Evolutionary conservation across 1,140 invertebrate genomes (phyloP), one percentile per base, ranked within the genome.

Genomic region (Propsilocerus akamusi): DNA sequence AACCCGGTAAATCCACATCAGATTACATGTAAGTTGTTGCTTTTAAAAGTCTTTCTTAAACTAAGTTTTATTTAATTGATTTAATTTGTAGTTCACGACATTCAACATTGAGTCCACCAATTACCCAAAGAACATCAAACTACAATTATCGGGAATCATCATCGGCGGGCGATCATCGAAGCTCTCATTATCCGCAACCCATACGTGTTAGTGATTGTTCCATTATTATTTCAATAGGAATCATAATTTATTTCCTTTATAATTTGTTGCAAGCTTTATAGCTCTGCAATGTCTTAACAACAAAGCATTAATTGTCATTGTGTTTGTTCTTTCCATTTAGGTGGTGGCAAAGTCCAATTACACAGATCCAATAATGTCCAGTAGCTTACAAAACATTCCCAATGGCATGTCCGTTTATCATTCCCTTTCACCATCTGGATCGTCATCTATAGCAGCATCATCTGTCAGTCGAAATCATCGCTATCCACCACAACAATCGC

Each of bases 301-400:
- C n/a, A n/a, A n/a, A n/a, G n/a, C n/a, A n/a, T n/a, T n/a, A n/a
- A n/a, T n/a, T n/a, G n/a, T n/a, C n/a, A n/a, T n/a, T n/a, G n/a
- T n/a, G n/a, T n/a, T n/a, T n/a, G n/a, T n/a, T n/a, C n/a, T n/a
- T n/a, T n/a, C n/a, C 5, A 62, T 62, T 30, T 58, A 61, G 0
- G 51, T 59, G 8, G 56, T 63, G 12, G 56, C 54, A 23, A 65
- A 65, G 54, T 56, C 63, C 7, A 63, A 57, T 48, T 63, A 59
- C 22, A 57, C 59, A 1, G 63, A 65, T 34, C 56, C 60, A 17
- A 55, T 57, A 7, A 64, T 64, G 54, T 65, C 63, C 24, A 59
- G 61, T 25, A 65, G 63, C 50, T 54, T 65, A 49, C 63, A 65
- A 49, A 65, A 60, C 58, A 65, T 65, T 57, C 60, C 63, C 49